Percentiles rank a stretch among this genome's conserved stretches.
Evolutionary conservation across 2,113 vertebrate species (phyloP).

Genomic region (Podarcis cretensis): DNA sequence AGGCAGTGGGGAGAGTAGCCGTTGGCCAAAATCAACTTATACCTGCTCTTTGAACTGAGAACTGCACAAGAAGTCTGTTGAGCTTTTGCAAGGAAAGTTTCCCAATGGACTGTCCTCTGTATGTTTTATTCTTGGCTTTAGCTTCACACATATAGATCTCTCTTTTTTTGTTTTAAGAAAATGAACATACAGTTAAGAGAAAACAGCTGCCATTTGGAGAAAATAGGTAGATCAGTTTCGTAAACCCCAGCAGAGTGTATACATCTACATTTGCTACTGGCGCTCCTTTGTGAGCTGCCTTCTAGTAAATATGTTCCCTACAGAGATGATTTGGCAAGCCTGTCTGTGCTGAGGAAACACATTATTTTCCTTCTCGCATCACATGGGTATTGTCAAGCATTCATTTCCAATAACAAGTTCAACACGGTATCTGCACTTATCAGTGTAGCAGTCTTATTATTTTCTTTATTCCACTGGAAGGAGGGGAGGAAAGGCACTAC

Average conservation of each 20-base stretch:
- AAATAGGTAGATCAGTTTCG: conserved; percentile 63
- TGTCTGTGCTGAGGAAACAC: conserved; percentile 38
- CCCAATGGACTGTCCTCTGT: background rate
- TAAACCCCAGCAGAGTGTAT: conserved; percentile 59
- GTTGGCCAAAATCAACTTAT: background rate
- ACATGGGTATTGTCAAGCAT: conserved; percentile 30
- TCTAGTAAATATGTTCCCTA: conserved; percentile 62
- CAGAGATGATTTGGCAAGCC: conserved; percentile 59
- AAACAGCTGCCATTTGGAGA: conserved; percentile 56
- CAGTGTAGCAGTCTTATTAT: conserved; percentile 9
- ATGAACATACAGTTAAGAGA: conserved; percentile 67
- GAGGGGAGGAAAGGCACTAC: background rate
- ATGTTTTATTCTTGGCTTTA: conserved; percentile 22
- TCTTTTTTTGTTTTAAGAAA: conserved; percentile 67
- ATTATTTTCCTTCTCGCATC: conserved; percentile 55
- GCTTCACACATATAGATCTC: conserved; percentile 60
- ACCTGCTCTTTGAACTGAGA: background rate
- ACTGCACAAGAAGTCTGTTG: background rate
- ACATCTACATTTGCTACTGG: conserved; percentile 59
- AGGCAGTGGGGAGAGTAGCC: conserved; percentile 54
- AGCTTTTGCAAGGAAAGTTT: background rate
- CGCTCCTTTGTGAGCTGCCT: conserved; percentile 50
- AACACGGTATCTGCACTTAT: background rate
- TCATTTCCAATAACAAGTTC: conserved; percentile 26
- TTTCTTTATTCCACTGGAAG: background rate